Evolutionary conservation across 2,888 invertebrate genomes (phyloP).

Genomic region (Microlaimidae sp.): DNA sequence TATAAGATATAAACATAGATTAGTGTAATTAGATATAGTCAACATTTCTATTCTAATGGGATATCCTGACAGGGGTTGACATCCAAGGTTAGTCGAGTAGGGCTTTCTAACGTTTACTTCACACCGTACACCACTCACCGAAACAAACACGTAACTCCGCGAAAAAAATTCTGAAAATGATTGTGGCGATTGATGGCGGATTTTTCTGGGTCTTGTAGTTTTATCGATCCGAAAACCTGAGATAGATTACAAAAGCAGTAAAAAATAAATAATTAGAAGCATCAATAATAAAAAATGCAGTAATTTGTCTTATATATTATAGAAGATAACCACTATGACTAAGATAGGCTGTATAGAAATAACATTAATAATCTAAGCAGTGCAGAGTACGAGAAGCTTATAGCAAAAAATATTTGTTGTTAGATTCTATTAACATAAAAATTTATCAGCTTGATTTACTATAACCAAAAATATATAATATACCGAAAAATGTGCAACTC

Average conservation of each 20-base stretch:
- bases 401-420: too few relatives aligned
- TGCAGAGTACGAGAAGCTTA: too few relatives aligned
- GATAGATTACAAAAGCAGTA: constrained; percentile 8
- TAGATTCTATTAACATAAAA: too few relatives aligned
- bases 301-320: not conserved
- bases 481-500: too few relatives aligned
- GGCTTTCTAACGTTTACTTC: not conserved
- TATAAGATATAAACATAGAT: too few relatives aligned
- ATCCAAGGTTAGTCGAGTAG: too few relatives aligned
- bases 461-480: too few relatives aligned
- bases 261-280: constrained; percentile 2
- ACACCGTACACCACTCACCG: constrained; percentile 45
- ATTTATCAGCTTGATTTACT: too few relatives aligned
- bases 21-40: too few relatives aligned
- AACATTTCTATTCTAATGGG: not conserved
- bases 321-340: not conserved
- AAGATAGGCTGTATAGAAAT: not conserved
- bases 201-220: constrained; percentile 67
- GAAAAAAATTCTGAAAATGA: constrained; percentile 95
- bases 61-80: too few relatives aligned
- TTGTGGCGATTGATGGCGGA: constrained; percentile 95
- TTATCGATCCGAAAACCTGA: constrained; percentile 97
- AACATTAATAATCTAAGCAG: not conserved
- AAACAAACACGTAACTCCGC: constrained; percentile 94
- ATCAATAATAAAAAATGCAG: not conserved